Conservation (phyloP, 2,113 vertebrate genomes). For the Menidia beryllina region DNA sequence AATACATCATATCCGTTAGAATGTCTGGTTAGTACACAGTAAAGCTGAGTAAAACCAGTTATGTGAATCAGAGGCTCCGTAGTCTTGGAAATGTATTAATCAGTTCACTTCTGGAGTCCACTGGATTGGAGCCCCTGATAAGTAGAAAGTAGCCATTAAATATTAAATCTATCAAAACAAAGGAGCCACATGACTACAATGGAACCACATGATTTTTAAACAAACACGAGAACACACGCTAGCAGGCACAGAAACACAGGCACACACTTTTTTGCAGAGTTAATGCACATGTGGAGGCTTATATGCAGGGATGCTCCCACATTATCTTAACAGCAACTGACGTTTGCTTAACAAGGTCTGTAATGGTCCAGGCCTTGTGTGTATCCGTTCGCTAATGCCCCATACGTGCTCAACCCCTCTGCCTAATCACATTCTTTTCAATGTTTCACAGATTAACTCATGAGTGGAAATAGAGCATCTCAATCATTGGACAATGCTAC, state of each 20-base stretch:
- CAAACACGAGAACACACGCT: background rate
- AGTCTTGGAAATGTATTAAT: background rate
- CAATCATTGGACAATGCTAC: background rate
- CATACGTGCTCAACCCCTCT: constrained; percentile 29
- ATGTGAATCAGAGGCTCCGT: background rate
- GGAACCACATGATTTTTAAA: background rate
- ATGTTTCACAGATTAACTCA: constrained; percentile 20
- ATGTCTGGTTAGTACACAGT: too few species aligned
- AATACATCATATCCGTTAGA: background rate
- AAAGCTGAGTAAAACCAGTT: background rate
- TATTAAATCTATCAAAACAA: constrained; percentile 34
- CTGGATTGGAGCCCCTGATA: constrained; percentile 19
- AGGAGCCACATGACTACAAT: constrained; percentile 30
- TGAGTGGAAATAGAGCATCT: constrained; percentile 17
- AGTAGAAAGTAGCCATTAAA: constrained; percentile 27
- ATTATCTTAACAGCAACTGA: constrained; percentile 13
- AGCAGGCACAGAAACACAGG: constrained; percentile 4
- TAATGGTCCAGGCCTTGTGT: constrained; percentile 24
- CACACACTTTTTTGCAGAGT: background rate
- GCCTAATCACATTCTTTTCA: constrained; percentile 24
- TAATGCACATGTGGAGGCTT: constrained; percentile 7
- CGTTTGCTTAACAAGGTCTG: background rate
- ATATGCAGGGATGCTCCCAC: constrained; percentile 10
- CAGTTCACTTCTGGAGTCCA: too few species aligned
- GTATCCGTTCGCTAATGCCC: constrained; percentile 47